These are phyloP conservation scores for Ophthalmolycus amberensis DNA, from an alignment of 2,113 vertebrate species.

Conservation along the genomic window DNA sequence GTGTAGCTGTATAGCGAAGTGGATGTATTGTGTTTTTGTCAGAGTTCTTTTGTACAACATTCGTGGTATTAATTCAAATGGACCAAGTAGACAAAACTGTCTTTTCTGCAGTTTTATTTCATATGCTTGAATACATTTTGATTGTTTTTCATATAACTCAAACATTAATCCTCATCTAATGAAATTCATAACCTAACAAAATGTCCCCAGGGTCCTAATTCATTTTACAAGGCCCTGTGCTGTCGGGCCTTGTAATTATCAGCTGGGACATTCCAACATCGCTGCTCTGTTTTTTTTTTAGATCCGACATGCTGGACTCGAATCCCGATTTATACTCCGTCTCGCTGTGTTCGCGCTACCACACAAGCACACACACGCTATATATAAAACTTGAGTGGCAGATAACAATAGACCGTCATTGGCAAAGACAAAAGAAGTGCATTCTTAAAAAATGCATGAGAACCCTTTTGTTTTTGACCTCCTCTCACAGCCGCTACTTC, in stretches of 20 bases:
- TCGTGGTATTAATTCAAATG: background rate
- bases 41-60: too few species aligned
- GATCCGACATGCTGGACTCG: conserved; percentile 50
- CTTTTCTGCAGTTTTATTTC: background rate
- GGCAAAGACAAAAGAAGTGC: conserved; percentile 59
- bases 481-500: conserved; percentile 26
- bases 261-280: conserved; percentile 40
- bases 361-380: conserved; percentile 1
- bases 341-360: background rate
- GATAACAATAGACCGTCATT: conserved; percentile 67
- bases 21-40: background rate
- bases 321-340: conserved; percentile 34
- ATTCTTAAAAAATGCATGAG: conserved; percentile 71
- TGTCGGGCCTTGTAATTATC: conserved; percentile 55
- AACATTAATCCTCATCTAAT: background rate
- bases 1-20: background rate
- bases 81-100: background rate
- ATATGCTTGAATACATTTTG: background rate
- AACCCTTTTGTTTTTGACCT: conserved; percentile 43
- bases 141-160: background rate
- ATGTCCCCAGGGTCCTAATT: background rate
- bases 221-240: background rate
- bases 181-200: background rate
- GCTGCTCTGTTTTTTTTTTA: conserved; percentile 32
- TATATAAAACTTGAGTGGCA: conserved; percentile 17